Evolutionary conservation across 2,888 invertebrate species (phyloP).

Genomic region (Pristionchus entomophagus): DNA sequence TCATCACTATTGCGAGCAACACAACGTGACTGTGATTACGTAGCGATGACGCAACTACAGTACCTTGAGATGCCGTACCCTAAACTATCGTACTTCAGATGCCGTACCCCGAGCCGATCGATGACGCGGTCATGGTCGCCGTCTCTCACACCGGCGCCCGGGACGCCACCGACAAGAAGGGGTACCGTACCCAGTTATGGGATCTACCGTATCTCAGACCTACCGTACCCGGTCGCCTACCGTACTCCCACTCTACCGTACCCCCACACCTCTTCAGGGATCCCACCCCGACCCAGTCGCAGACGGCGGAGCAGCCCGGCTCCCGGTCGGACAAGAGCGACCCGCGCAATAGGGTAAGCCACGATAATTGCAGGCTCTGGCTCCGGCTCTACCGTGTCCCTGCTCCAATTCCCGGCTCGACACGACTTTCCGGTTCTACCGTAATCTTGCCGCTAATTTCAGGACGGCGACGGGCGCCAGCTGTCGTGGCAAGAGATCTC

Average conservation of each 20-base stretch:
- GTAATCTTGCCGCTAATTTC: not conserved
- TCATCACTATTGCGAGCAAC: not conserved
- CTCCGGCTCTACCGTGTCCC: not conserved
- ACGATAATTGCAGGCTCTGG: not conserved
- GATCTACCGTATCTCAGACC: not conserved
- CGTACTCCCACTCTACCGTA: too few relatives aligned
- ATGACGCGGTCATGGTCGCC: not conserved
- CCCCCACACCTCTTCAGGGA: not conserved
- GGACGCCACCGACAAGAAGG: not conserved
- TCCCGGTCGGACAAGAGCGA: not conserved
- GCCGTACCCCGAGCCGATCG: not conserved
- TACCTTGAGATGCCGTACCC: not conserved
- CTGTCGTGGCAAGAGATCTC: not conserved
- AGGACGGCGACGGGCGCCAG: not conserved
- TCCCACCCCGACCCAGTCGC: not conserved
- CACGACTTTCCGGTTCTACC: not conserved
- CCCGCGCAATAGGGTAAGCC: not conserved
- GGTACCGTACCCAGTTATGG: too few relatives aligned
- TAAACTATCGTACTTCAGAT: not conserved
- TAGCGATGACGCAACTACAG: not conserved
- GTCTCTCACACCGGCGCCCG: not conserved
- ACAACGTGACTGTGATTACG: not conserved
- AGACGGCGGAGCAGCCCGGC: not conserved
- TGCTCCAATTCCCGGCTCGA: not conserved
- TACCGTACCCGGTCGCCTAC: too few relatives aligned